Evolutionary conservation across 2,888 invertebrate genomes (phyloP).

Genomic region (Tineola bisselliella): DNA sequence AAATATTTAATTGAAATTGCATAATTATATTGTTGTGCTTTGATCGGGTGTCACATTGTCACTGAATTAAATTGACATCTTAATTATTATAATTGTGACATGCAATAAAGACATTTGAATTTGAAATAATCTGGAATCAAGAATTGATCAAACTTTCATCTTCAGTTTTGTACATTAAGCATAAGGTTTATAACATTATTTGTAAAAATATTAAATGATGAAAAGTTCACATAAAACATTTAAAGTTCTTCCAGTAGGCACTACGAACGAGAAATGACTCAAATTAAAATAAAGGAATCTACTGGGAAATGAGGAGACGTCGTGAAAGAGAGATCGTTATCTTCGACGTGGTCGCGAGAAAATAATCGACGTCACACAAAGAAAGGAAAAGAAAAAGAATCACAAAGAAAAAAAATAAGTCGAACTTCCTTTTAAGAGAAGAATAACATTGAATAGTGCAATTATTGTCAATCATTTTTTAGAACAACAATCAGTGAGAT

Average conservation of each 20-base stretch:
- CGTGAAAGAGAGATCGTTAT: conserved; percentile 13
- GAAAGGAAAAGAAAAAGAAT: not conserved
- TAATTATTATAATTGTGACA: no score
- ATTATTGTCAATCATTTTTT: conserved; percentile 3
- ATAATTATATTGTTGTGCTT: no score
- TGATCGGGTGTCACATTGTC: no score
- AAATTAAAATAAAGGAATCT: conserved; percentile 13
- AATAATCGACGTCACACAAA: conserved; percentile 13
- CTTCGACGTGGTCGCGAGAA: conserved; percentile 13
- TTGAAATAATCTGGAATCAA: no score
- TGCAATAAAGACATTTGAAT: no score
- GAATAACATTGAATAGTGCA: not conserved
- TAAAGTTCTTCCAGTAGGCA: not conserved
- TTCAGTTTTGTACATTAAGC: no score
- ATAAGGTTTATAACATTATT: no score
- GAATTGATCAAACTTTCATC: no score
- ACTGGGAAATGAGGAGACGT: conserved; percentile 12
- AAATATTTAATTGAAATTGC: no score
- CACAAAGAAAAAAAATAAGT: not conserved
- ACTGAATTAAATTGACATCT: no score
- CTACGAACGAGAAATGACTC: not conserved
- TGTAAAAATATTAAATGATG: no score
- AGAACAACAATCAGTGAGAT: no score
- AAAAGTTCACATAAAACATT: not conserved
- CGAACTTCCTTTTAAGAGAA: not conserved